Evolutionary conservation across 2,797 vertebrate species (phyloP).

Genomic region (Ctenopoma kingsleyae): DNA sequence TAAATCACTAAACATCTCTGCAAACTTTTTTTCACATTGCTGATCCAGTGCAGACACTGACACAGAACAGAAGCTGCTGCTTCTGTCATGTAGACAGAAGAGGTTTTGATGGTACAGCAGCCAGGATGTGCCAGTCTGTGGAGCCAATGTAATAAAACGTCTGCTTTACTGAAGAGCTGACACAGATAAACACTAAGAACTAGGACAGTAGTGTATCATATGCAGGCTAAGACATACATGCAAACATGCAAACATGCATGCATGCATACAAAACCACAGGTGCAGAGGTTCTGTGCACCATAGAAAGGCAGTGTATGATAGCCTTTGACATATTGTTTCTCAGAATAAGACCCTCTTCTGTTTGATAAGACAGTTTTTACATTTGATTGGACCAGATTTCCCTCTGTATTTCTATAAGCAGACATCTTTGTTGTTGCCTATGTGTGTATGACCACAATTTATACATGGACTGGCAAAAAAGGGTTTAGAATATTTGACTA

Average conservation of each 20-base stretch:
- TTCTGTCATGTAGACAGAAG: neutral
- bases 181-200: neutral
- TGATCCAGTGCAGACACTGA: neutral
- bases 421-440: neutral
- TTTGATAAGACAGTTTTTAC: neutral
- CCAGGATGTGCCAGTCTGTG: too few relatives aligned
- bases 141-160: too few relatives aligned
- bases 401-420: neutral
- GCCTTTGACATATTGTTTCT: too few relatives aligned
- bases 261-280: too few relatives aligned
- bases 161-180: neutral
- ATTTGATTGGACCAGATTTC: neutral
- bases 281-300: too few relatives aligned
- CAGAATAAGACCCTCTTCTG: too few relatives aligned
- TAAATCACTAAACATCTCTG: neutral
- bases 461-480: slow-evolving; percentile 12
- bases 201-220: neutral
- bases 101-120: neutral
- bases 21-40: neutral
- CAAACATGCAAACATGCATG: too few relatives aligned
- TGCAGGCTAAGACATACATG: too few relatives aligned
- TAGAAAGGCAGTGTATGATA: too few relatives aligned
- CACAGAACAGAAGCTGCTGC: neutral
- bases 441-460: slow-evolving; percentile 25
- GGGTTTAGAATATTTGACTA: slow-evolving; percentile 38